These are phyloP conservation scores for Zootermopsis nevadensis DNA, from an alignment of 2,888 invertebrate genomes.

Conservation along the genomic window DNA sequence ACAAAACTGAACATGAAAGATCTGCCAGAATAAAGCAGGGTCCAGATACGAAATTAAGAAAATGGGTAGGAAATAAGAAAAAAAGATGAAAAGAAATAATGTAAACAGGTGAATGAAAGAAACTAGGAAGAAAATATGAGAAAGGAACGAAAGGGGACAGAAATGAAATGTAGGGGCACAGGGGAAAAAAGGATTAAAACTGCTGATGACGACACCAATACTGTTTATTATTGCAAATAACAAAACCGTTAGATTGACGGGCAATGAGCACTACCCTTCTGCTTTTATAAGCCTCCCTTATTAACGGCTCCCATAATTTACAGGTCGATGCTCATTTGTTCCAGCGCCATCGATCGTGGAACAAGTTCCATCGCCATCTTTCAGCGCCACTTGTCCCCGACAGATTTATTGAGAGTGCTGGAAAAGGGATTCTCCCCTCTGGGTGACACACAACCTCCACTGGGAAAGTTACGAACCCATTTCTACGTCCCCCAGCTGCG, in stretches of 20 bases:
- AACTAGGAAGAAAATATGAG: no score
- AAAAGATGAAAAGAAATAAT: no score
- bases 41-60: no score
- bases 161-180: no score
- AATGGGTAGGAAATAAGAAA: no score
- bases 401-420: slow-evolving; percentile 49
- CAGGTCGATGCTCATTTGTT: slow-evolving; percentile 47
- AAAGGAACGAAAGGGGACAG: no score
- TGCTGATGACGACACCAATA: no score
- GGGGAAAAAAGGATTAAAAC: no score
- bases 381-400: slow-evolving; percentile 51
- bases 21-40: no score
- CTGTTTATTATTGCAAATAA: no score
- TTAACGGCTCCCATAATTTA: slow-evolving; percentile 49
- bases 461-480: not conserved
- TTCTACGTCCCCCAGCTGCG: slow-evolving; percentile 6
- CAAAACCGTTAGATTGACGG: not conserved
- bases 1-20: no score
- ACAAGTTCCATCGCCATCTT: slow-evolving; percentile 36
- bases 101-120: no score
- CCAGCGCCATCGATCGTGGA: slow-evolving; percentile 27
- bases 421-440: slow-evolving; percentile 22
- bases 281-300: slow-evolving; percentile 35
- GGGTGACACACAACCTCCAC: slow-evolving; percentile 11
- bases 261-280: not conserved